phyloP scores from a whole-genome alignment of 2,113 vertebrate species.

The Pterocles burchelli region DNA sequence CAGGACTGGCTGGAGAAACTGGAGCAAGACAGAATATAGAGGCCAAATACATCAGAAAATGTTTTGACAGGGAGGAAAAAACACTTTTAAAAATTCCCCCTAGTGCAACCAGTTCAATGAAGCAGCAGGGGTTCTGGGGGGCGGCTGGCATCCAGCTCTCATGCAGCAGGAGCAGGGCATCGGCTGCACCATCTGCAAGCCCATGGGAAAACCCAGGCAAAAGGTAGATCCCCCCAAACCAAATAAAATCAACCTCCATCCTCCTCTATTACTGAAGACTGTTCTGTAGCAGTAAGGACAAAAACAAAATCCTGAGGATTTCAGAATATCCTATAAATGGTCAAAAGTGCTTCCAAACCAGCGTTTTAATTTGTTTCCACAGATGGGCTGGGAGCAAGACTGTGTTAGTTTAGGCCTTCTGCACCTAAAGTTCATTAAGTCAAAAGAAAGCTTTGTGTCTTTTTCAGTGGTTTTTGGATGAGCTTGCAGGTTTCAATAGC shows the following conservation, averaged over 20 bases:
- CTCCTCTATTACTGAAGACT: neutral
- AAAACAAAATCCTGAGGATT: neutral
- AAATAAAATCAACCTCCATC: neutral
- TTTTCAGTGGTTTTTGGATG: slow-evolving; percentile 27
- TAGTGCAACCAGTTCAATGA: neutral
- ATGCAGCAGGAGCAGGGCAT: neutral
- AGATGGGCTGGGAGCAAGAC: neutral
- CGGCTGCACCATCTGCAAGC: neutral
- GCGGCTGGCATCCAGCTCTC: neutral
- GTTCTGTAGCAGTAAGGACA: neutral
- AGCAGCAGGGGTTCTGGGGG: neutral
- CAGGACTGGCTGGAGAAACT: neutral
- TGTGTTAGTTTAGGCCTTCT: neutral
- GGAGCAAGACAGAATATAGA: neutral
- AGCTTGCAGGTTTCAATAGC: slow-evolving; percentile 12
- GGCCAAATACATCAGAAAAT: neutral
- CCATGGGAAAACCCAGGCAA: neutral
- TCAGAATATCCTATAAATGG: neutral
- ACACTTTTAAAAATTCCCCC: too few species aligned
- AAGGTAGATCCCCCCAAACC: neutral
- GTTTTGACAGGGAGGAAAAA: neutral
- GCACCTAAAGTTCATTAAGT: neutral
- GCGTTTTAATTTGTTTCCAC: slow-evolving; percentile 21
- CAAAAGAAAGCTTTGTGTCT: slow-evolving; percentile 52
- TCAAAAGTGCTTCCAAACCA: neutral